A percentile compares a stretch with the other conserved stretches of the same genome.
Evolutionary conservation across 2,888 invertebrate species (phyloP).

Genomic region (Trichogramma evanescens): DNA sequence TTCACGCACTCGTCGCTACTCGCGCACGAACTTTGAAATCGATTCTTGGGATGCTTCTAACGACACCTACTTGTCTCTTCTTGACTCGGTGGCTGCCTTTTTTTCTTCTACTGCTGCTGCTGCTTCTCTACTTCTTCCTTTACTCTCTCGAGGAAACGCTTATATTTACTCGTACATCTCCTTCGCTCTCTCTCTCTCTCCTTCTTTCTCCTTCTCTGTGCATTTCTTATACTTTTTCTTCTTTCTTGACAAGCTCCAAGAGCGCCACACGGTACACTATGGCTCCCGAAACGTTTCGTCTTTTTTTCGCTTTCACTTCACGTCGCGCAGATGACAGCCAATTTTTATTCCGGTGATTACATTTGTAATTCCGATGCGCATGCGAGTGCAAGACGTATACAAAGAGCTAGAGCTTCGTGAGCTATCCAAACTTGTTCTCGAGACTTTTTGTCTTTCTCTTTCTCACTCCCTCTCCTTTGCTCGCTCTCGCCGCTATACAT

Average conservation of each 20-base stretch:
- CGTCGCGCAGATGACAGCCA: constrained; percentile 43
- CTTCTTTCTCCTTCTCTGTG: background rate
- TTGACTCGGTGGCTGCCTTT: background rate
- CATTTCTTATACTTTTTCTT: constrained; percentile 4
- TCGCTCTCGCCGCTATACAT: too few species aligned
- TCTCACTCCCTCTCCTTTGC: too few species aligned
- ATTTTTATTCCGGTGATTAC: constrained; percentile 45
- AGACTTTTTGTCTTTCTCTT: too few species aligned
- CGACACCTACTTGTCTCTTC: background rate
- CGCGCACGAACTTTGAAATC: too few species aligned
- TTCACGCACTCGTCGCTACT: too few species aligned
- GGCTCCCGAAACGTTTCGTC: constrained; percentile 1
- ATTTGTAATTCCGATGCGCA: constrained; percentile 44
- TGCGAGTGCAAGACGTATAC: too few species aligned
- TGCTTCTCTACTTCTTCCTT: background rate
- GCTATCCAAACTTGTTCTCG: too few species aligned
- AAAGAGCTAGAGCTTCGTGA: too few species aligned
- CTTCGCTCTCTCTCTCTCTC: background rate
- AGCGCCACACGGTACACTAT: background rate
- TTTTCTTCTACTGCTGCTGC: background rate
- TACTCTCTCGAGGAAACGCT: too few species aligned
- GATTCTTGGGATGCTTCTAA: background rate
- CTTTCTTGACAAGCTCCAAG: background rate
- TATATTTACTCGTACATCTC: too few species aligned
- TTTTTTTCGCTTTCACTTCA: constrained; percentile 28